Conservation (phyloP, 1,140 invertebrate genomes). For the Nixonia krombeini region DNA sequence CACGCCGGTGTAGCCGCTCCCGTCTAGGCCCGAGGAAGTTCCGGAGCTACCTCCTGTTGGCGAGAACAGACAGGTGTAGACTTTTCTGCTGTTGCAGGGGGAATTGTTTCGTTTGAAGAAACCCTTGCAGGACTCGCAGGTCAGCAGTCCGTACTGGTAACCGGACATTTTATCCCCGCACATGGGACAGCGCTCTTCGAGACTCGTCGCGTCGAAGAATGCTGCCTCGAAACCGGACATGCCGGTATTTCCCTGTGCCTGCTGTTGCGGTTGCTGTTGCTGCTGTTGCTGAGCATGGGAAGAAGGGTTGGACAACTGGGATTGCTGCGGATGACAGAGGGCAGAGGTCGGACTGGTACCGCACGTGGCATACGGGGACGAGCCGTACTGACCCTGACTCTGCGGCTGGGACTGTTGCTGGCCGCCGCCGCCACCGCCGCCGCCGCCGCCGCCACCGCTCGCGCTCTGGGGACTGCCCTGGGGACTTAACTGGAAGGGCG, state of each 20-base stretch:
- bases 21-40: conserved; percentile 27
- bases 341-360: conserved; percentile 66
- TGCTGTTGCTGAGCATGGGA: conserved; percentile 26
- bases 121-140: conserved; percentile 99
- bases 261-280: conserved; percentile 46
- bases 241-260: conserved; percentile 48
- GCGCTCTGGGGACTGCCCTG: conserved; percentile 73
- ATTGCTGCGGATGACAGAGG: conserved; percentile 59
- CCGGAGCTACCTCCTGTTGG: conserved; percentile 72
- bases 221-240: conserved; percentile 69
- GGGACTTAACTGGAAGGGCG: conserved; percentile 83
- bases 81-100: conserved; percentile 98
- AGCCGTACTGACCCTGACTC: conserved; percentile 53
- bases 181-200: conserved; percentile 97
- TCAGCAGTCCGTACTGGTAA: conserved; percentile 98
- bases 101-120: conserved; percentile 94
- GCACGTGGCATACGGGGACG: conserved; percentile 57
- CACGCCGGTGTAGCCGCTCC: conserved; percentile 50
- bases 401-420: conserved; percentile 54
- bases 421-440: conserved; percentile 51
- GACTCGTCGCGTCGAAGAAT: conserved; percentile 86
- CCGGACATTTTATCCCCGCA: conserved; percentile 99
- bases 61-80: conserved; percentile 87
- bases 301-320: conserved; percentile 13
- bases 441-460: conserved; percentile 55